Percentiles rank a stretch among this genome's conserved stretches.
Evolutionary conservation across 2,113 vertebrate species (phyloP).

Genomic region (Trogon surrucura): DNA sequence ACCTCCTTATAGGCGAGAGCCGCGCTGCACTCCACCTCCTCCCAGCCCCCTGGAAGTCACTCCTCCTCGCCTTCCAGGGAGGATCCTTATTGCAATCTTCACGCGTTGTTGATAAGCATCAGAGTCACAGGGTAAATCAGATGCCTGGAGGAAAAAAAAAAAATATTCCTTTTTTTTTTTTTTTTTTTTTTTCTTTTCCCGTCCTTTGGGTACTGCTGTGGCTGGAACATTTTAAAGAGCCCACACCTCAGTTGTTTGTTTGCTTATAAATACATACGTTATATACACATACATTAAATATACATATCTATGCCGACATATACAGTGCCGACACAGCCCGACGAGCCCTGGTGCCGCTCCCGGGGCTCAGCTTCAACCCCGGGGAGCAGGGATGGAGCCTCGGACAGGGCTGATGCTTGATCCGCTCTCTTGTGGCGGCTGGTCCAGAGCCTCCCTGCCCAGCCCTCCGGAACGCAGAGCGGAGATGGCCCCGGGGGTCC

Average conservation of each 20-base stretch:
- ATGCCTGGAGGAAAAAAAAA: not conserved
- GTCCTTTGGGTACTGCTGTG: not conserved
- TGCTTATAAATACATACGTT: not conserved
- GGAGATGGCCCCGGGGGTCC: not conserved
- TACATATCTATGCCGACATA: too few species aligned
- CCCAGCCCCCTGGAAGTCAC: constrained; percentile 66
- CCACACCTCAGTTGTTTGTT: not conserved
- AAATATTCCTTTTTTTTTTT: not conserved
- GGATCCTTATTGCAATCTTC: constrained; percentile 44
- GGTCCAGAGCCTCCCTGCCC: not conserved
- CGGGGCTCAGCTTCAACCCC: not conserved
- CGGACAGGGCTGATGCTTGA: not conserved
- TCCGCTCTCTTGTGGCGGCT: not conserved
- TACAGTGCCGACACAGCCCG: not conserved
- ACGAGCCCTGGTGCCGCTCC: not conserved
- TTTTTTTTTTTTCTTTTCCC: too few species aligned
- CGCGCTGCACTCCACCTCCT: constrained; percentile 68
- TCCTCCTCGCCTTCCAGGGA: constrained; percentile 71
- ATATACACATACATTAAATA: not conserved
- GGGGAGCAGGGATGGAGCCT: not conserved
- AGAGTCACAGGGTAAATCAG: constrained; percentile 8
- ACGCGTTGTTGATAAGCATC: constrained; percentile 51
- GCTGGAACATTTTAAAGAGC: not conserved
- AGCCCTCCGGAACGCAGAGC: not conserved
- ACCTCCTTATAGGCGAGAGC: constrained; percentile 78